phyloP scores from a whole-genome alignment of 2,113 vertebrate genomes.

The Hydrolagus affinis region DNA sequence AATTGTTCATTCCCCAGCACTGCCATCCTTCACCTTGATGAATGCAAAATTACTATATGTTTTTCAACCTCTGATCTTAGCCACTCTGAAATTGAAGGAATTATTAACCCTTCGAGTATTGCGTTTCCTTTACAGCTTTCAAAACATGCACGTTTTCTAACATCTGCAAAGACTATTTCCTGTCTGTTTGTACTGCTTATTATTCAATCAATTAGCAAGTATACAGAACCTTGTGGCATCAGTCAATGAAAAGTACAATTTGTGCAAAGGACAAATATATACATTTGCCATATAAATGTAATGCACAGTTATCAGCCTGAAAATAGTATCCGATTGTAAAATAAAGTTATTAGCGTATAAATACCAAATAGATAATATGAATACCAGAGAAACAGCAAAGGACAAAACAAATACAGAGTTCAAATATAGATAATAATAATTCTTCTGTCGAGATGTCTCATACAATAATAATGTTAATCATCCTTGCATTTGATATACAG shows the following conservation, averaged over 20 bases:
- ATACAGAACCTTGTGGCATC: background rate
- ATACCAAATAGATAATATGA: no score
- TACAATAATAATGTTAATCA: no score
- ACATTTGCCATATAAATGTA: background rate
- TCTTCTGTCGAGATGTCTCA: no score
- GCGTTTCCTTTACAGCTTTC: slow-evolving; percentile 5
- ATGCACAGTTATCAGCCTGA: background rate
- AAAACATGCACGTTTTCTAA: background rate
- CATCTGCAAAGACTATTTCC: slow-evolving; percentile 25
- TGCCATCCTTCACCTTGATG: slow-evolving; percentile 19
- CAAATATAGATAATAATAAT: no score
- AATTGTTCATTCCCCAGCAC: background rate
- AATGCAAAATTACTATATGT: slow-evolving; percentile 11
- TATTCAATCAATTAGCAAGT: background rate
- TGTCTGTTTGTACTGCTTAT: background rate
- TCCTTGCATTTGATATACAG: no score
- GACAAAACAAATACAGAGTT: no score
- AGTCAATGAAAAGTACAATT: background rate
- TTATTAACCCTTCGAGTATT: slow-evolving; percentile 23
- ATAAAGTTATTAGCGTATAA: no score
- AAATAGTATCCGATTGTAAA: background rate
- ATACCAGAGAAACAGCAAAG: no score
- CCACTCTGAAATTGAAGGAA: slow-evolving; percentile 17
- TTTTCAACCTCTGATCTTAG: slow-evolving; percentile 14
- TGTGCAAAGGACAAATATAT: background rate